Conservation (phyloP, 2,888 invertebrate genomes). For the Agriopis aurantiaria region DNA sequence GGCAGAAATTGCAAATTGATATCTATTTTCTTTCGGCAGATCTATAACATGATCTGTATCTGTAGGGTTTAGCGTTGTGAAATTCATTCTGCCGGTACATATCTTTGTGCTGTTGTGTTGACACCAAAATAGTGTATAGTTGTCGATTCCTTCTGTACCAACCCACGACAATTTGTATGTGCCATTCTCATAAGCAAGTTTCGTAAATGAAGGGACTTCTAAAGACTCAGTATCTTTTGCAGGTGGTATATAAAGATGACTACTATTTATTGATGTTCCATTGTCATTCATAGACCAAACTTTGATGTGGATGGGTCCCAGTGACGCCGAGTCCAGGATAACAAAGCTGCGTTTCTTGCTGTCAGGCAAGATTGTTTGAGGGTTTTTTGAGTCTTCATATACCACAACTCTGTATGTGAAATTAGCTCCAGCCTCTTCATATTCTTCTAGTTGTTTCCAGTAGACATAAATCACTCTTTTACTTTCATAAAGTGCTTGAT, state of each 20-base stretch:
- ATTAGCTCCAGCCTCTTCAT: slow-evolving; percentile 90
- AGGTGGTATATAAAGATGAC: slow-evolving; percentile 88
- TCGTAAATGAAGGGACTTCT: slow-evolving; percentile 87
- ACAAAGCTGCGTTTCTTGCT: slow-evolving; percentile 88
- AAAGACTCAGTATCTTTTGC: slow-evolving; percentile 78
- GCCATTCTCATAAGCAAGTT: slow-evolving; percentile 90
- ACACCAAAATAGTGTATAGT: slow-evolving; percentile 95
- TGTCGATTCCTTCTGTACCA: slow-evolving; percentile 83
- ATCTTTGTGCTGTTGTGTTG: slow-evolving; percentile 74
- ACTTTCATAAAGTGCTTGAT: slow-evolving; percentile 83
- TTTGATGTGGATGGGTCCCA: slow-evolving; percentile 77
- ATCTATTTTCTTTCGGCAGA: slow-evolving; percentile 86
- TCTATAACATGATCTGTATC: slow-evolving; percentile 86
- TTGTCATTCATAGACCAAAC: slow-evolving; percentile 88
- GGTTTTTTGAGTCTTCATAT: slow-evolving; percentile 62
- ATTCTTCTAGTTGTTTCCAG: slow-evolving; percentile 91
- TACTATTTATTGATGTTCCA: slow-evolving; percentile 86
- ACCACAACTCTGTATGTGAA: slow-evolving; percentile 89
- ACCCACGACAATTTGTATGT: slow-evolving; percentile 92
- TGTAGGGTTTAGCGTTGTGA: slow-evolving; percentile 67
- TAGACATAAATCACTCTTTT: slow-evolving; percentile 90
- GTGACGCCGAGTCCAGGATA: slow-evolving; percentile 82
- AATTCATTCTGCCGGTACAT: slow-evolving; percentile 86
- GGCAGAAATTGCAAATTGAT: slow-evolving; percentile 93
- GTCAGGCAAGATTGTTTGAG: slow-evolving; percentile 72